Evolutionary conservation across 2,113 vertebrate genomes (phyloP), one percentile per base, ranked within the genome.

Genomic region (Anolis sagrei): DNA sequence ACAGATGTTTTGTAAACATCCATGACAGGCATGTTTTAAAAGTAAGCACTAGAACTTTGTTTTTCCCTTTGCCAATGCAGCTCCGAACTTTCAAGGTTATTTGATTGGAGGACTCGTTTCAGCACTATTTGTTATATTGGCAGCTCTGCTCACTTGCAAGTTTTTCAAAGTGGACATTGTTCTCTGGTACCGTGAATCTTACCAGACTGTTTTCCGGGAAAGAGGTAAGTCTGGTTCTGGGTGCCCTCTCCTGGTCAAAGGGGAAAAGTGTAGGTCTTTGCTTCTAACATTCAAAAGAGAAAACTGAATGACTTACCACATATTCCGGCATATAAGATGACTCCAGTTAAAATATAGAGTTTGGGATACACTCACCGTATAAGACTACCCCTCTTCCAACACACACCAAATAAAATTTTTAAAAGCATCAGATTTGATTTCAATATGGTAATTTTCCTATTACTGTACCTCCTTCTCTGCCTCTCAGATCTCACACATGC

Each of bases 81-180:
- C 95, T 78, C 93, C 29, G 49, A 92, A 96, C 86, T 69, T 95
- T 82, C 90, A 95, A 14, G 82, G 95, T 81, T 95, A 95, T 1
- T 79, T 97, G 44, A 97, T 96, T 79, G 91, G 95, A 25, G 73
- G 95, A 82, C 93, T 97, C 62, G 80, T 94, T 64, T 90, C 90
- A n/a, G 27, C 96, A 79, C 82, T 86, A 0, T 58, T 97, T 78
- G 75, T 97, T 9, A 94, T 97, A 6, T 81, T 96, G 49, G 77
- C 85, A 81, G 90, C 83, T 70, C 75, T 97, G 21, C 81, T 90
- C 83, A 49, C 96, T 83, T 98, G 96, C 93, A 97, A 96, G 82
- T 64, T 95, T 84, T 98, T 98, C 93, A 98, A 97, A 92, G 92
- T 99, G 61, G 98, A 99, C 82, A 96, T 99, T n/a, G 96, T 97